Conservation (phyloP, 2,113 vertebrate species). For the Girardinichthys multiradiatus region DNA sequence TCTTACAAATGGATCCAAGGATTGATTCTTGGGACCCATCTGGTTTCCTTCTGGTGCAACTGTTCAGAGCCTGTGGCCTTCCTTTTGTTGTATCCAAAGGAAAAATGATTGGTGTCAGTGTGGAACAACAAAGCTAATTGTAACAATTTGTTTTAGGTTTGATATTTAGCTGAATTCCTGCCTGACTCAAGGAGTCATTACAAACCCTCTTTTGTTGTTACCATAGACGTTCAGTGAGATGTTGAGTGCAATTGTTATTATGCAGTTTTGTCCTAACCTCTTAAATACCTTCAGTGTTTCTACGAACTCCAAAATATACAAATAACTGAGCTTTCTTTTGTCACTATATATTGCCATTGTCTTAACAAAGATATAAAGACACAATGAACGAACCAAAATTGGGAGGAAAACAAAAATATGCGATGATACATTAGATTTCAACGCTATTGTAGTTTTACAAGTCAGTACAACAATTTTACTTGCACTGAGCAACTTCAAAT, state of each 20-base stretch:
- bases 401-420: not conserved
- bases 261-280: too few relatives aligned
- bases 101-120: not conserved
- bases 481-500: not conserved
- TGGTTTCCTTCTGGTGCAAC: slow-evolving; percentile 2
- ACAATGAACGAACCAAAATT: not conserved
- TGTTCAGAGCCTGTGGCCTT: not conserved
- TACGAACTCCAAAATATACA: not conserved
- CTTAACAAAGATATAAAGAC: not conserved
- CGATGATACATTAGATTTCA: not conserved
- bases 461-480: not conserved
- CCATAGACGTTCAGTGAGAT: too few relatives aligned
- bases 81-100: not conserved
- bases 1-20: slow-evolving; percentile 29
- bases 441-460: not conserved
- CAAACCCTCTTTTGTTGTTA: not conserved
- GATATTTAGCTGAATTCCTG: not conserved
- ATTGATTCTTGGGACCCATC: slow-evolving; percentile 22
- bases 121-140: not conserved
- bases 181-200: not conserved
- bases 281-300: not conserved
- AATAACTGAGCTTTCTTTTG: not conserved
- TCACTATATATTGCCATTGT: not conserved
- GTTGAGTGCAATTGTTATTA: too few relatives aligned
- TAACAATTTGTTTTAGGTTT: not conserved